Evolutionary conservation across 2,113 vertebrate genomes (phyloP).

Genomic region (Antechinus stuartii): DNA sequence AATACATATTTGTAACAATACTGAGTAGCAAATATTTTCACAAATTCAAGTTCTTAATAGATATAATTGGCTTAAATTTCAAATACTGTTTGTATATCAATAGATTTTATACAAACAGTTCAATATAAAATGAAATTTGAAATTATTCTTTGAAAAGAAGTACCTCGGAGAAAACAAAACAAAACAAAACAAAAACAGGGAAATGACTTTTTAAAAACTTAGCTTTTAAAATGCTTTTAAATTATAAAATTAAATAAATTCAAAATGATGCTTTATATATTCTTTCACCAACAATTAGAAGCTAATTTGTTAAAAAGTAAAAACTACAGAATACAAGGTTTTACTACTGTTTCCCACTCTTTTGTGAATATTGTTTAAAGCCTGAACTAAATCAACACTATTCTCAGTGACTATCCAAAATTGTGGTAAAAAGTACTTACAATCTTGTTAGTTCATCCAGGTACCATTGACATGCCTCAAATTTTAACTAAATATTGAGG

Average conservation of each 20-base stretch:
- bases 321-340: slow-evolving; percentile 15
- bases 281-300: not conserved
- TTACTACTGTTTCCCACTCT: not conserved
- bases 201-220: not conserved
- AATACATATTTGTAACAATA: not conserved
- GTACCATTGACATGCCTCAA: slow-evolving; percentile 39
- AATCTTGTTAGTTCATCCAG: slow-evolving; percentile 43
- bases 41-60: slow-evolving; percentile 25
- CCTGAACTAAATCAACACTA: slow-evolving; percentile 37
- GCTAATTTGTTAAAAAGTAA: not conserved
- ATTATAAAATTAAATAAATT: not conserved
- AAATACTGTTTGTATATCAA: not conserved
- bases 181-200: not conserved
- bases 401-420: slow-evolving; percentile 11
- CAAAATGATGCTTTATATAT: not conserved
- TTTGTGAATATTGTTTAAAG: slow-evolving; percentile 21
- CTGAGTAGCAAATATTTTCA: slow-evolving; percentile 38
- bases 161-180: slow-evolving; percentile 17
- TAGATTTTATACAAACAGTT: not conserved
- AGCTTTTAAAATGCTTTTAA: slow-evolving; percentile 15
- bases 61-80: slow-evolving; percentile 21
- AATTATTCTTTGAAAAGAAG: slow-evolving; percentile 39
- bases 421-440: slow-evolving; percentile 41
- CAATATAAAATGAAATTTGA: slow-evolving; percentile 28
- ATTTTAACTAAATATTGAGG: slow-evolving; percentile 2